Evolutionary conservation across 2,113 vertebrate genomes (phyloP).

Genomic region (Muntiacus reevesi): DNA sequence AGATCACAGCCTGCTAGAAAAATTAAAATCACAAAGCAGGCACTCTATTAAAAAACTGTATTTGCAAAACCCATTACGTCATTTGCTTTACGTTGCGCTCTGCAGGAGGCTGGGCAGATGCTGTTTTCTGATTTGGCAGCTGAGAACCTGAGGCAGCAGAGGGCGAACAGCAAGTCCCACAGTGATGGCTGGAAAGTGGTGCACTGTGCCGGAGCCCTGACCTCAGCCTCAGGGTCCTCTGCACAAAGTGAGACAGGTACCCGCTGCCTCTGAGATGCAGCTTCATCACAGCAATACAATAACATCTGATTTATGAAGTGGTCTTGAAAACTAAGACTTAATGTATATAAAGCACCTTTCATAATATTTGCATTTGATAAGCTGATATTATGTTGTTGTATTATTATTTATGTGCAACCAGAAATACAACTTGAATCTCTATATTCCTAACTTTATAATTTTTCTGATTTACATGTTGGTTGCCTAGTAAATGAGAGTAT

Average conservation of each 20-base stretch:
- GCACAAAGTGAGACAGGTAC: accelerated
- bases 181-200: no score
- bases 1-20: background rate
- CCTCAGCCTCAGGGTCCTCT: no score
- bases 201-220: accelerated
- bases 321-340: background rate
- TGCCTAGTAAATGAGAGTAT: background rate
- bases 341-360: background rate
- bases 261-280: background rate
- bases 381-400: background rate
- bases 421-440: background rate
- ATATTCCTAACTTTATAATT: background rate
- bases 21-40: background rate
- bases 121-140: background rate
- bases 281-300: background rate
- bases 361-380: background rate
- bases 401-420: background rate
- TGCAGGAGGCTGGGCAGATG: accelerated
- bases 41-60: background rate
- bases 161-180: accelerated
- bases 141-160: no score
- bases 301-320: background rate
- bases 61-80: background rate
- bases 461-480: background rate
- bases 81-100: background rate